Evolutionary conservation across 2,888 invertebrate genomes (phyloP).

Genomic region (Mesodorylaimus sp.): DNA sequence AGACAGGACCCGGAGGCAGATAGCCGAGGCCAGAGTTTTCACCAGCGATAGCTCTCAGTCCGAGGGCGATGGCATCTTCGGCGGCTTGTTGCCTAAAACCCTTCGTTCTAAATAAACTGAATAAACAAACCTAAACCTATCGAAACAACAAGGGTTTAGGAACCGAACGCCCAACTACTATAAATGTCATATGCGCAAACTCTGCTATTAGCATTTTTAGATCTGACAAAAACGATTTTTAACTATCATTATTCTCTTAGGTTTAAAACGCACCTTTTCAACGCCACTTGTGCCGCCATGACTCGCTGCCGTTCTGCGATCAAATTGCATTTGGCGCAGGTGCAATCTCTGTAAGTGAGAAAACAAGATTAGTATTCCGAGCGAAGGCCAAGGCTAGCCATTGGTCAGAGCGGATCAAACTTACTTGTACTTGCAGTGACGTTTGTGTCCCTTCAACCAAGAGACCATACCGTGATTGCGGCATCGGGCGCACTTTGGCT

Average conservation of each 20-base stretch:
- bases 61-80: conserved; percentile 26
- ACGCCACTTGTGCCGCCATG: conserved; percentile 66
- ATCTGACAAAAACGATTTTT: too few relatives aligned
- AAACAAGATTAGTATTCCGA: background rate
- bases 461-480: conserved; percentile 94
- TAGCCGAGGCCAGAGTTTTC: conserved; percentile 43
- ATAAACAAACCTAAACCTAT: too few relatives aligned
- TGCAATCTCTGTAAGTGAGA: conserved; percentile 52
- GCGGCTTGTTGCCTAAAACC: conserved; percentile 27
- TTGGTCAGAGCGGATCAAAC: background rate
- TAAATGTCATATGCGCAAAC: too few relatives aligned
- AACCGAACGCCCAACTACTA: too few relatives aligned
- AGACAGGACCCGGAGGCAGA: conserved; percentile 73
- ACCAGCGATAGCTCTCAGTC: conserved; percentile 20
- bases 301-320: conserved; percentile 89
- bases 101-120: too few relatives aligned
- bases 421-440: conserved; percentile 71
- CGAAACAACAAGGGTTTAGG: too few relatives aligned
- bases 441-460: conserved; percentile 57
- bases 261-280: too few relatives aligned
- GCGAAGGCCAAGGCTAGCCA: background rate
- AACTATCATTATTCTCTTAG: too few relatives aligned
- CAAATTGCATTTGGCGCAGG: conserved; percentile 86
- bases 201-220: too few relatives aligned
- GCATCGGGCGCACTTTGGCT: conserved; percentile 86